Conservation (phyloP, 2,888 invertebrate species). For the Agrochola macilenta region DNA sequence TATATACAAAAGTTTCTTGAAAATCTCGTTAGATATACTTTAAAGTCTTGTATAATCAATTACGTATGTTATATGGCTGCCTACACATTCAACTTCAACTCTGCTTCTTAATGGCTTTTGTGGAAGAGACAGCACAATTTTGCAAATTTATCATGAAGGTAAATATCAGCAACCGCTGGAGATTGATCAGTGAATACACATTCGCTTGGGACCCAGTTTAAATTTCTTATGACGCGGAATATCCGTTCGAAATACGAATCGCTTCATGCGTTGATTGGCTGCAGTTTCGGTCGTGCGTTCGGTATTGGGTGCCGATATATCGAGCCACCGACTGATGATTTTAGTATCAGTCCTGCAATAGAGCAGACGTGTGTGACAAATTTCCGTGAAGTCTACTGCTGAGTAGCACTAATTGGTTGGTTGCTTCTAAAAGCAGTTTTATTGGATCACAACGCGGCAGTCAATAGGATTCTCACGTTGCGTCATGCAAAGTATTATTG, state of each 20-base stretch:
- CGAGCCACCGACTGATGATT: background rate
- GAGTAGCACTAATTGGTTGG: background rate
- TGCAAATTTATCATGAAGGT: background rate
- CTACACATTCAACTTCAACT: background rate
- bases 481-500: too few species aligned
- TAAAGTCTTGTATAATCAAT: constrained; percentile 7
- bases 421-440: background rate
- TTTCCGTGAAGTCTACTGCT: background rate
- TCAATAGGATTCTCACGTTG: too few species aligned
- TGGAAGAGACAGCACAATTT: background rate
- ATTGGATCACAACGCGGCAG: background rate
- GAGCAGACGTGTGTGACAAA: too few species aligned
- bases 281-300: background rate
- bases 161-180: too few species aligned
- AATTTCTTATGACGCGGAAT: background rate
- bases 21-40: constrained; percentile 4
- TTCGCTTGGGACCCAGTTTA: background rate
- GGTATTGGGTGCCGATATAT: background rate
- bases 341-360: background rate
- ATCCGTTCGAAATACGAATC: constrained; percentile 13
- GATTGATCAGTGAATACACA: background rate
- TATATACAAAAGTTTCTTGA: constrained; percentile 37
- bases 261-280: constrained; percentile 10
- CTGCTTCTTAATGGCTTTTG: background rate
- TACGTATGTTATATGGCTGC: background rate